Base-by-base conservation (phyloP, 2,113 vertebrate species). In the Hassar affinis region DNA sequence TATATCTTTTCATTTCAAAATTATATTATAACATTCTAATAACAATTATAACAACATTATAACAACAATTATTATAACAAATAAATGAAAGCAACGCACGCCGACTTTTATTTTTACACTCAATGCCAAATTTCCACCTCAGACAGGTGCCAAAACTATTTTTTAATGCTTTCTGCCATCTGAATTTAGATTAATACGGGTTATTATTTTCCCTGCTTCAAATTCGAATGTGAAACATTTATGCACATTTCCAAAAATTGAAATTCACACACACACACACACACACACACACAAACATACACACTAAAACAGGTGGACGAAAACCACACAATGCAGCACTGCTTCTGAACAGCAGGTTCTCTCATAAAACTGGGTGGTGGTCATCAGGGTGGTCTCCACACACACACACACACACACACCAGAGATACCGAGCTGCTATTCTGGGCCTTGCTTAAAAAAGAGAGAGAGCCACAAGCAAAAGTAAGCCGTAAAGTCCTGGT, bases 331-430 rank as follows among this genome's bases (percentile, higher is more conserved):
- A 27, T n/a, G 54, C 10, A n/a, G 52, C 18, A 49, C 80, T 76
- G 77, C 30, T 30, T 71, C n/a, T 33, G 51, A 81, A 76, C 79
- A 84, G 78, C 79, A 81, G 72, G 79, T 75, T 77, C 38, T 84
- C 74, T 57, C 89, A 85, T 93, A 93, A 94, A 94, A 89, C 87
- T 88, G 77, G 88, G 85, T 54, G 47, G 68, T 79, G 78, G 84
- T 35, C 86, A 77, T 87, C 77, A 81, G 92, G 93, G 93, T 93
- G 93, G 93, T 93, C 38, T 42, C 2, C 38, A 42, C 38, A 42
- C 38, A 42, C 38, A 42, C 38, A 42, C 38, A 42, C 38, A 42
- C 38, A 42, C 38, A 51, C 78, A 64, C 78, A 64, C 57, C 49
- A 57, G 17, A 51, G 30, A 84, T 78, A 80, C 85, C 25, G 9